Base-by-base conservation (phyloP, 2,113 vertebrate species). In the Chaetorhynchus papuensis region DNA sequence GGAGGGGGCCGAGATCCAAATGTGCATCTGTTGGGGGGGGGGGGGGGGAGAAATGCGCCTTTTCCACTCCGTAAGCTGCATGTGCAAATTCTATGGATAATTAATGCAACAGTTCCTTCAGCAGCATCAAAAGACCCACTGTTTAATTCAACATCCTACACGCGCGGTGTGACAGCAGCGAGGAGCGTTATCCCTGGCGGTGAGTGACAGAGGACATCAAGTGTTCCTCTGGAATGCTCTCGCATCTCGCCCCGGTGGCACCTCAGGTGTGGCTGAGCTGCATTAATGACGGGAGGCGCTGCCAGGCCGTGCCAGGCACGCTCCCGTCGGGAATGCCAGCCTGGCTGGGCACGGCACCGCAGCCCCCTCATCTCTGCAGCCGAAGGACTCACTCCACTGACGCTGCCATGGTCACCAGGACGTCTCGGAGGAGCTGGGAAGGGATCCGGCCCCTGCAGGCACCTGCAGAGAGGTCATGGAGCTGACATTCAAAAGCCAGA, bases 131-230 rank as follows among this genome's bases (percentile, higher is more conserved):
- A 95, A 93, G 94, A 56, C 28, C 61, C 84, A 42, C 97, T 96
- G 96, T 90, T 96, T 94, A 95, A 97, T 95, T 96, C 96, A 95
- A 24, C 93, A 82, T 93, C 96, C 83, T 47, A 2, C 2, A 68
- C 52, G 82, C 22, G 10, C 3, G 0, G 84, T 41, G 85, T 96
- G 97, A 94, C 93, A 91, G 96, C 71, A 19, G 86, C 44, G 57
- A 77, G 82, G 45, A 92, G 89, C 82, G 22, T 83, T 63, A n/a
- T 65, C 86, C 57, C 85, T 47, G 91, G 84, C 81, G 16, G 2
- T 79, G 95, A 94, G 68, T 86, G 95, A 88, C 87, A 87, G 91
- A 59, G 96, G 92, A 91, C 96, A 96, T 79, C 91, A n/a, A 74
- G 89, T 91, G 13, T 82, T 89, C 96, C 45, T 93, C 92, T 45